Base-by-base conservation (phyloP, 2,113 vertebrate genomes). In the Chaetodon trifascialis region DNA sequence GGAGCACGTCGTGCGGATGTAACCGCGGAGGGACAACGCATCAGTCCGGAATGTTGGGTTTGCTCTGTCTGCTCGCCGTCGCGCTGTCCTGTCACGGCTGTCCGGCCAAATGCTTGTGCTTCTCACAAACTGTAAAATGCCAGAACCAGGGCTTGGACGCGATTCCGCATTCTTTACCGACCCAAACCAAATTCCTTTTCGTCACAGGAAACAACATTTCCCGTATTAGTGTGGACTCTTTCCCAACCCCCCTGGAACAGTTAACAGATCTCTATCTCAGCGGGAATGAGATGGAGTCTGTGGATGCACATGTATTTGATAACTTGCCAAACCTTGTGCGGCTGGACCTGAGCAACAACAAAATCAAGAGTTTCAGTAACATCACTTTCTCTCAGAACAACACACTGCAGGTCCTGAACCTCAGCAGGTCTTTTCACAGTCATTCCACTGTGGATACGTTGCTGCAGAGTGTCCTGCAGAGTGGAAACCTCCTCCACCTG, bases 311-410 rank as follows among this genome's bases (percentile, higher is more conserved):
- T 19, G 95, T 93, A 80, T 96, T 99, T 75, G 83, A 93, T 2
- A 92, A 95, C 58, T 93, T 99, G 92, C 97, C 97, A 62, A 89
- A 91, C 79, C 93, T 99, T 54, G 91, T 83, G 64, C 89, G 91
- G 49, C 95, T 99, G 72, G 97, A 99, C 90, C 93, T 99, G 81
- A 97, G 97, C 90, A 93, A 96, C 92, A 99, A 98, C 91, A 91
- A 75, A 0, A 92, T 99, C 76, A 49, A 1, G 4, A 17, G 2
- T 46, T 94, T 99, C 76, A 96, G 92, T 79, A 87, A 94, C 2
- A 81, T 68, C 14, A 96, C 96, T 17, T 96, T 99, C 68, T 86
- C 89, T 10, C n/a, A 44, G 34, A 84, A 94, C 40, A 96, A 92
- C 65, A 91, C 91, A 1, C 76, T 99, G 68, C 92, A 89, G 83